These are phyloP conservation scores for Diplosoma virens DNA, from an alignment of 23 tunicate species.

Conservation along the genomic window DNA sequence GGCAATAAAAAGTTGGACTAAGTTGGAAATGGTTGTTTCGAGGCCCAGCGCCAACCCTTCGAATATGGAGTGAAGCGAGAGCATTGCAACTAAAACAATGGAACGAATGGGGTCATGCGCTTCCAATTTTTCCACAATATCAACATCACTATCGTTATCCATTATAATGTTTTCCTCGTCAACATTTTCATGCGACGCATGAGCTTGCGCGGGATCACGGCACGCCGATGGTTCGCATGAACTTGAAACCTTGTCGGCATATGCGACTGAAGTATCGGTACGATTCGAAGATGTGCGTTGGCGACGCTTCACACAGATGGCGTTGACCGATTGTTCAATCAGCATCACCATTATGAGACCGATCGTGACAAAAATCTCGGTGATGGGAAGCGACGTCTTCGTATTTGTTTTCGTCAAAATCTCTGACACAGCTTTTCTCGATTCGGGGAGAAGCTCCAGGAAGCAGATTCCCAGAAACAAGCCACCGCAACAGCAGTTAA, in stretches of 20 bases:
- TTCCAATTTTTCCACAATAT: not conserved
- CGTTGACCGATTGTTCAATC: conserved; percentile 50
- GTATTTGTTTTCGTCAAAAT: conserved; percentile 21
- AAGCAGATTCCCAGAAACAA: conserved; percentile 73
- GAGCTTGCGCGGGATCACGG: not conserved
- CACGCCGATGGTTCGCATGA: not conserved
- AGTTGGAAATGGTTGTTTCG: conserved; percentile 12
- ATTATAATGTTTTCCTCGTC: too few relatives aligned
- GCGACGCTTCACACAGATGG: conserved; percentile 13
- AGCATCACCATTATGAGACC: conserved; percentile 77
- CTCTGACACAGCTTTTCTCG: conserved; percentile 30
- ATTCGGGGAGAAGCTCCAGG: conserved; percentile 69
- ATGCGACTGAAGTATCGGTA: not conserved
- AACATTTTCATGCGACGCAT: not conserved
- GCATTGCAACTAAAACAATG: conserved; percentile 46
- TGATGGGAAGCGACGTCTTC: conserved; percentile 43
- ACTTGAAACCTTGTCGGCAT: too few relatives aligned
- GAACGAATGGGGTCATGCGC: conserved; percentile 34
- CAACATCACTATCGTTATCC: too few relatives aligned
- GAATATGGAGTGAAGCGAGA: conserved; percentile 79
- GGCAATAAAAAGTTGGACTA: conserved; percentile 59
- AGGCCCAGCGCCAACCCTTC: conserved; percentile 86
- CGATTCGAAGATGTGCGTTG: not conserved
- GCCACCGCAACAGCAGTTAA: conserved; percentile 89
- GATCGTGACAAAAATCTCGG: conserved; percentile 54